Percentiles rank a stretch among this genome's conserved stretches.
Evolutionary conservation across 2,113 vertebrate species (phyloP).

Genomic region (Sphyrna mokarran): DNA sequence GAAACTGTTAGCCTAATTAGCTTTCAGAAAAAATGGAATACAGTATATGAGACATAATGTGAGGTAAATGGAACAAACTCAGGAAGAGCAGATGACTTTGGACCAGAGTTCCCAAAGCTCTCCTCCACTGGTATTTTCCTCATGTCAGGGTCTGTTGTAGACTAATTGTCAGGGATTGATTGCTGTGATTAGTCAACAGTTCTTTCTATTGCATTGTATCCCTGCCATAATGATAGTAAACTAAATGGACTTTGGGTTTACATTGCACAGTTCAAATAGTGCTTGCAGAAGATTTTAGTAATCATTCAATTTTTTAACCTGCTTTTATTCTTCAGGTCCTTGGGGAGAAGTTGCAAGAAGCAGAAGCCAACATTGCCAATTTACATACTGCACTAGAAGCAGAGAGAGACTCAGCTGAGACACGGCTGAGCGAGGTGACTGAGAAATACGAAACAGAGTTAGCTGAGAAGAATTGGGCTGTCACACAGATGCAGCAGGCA

Average conservation of each 20-base stretch:
- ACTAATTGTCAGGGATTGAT: background rate
- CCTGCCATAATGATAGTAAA: background rate
- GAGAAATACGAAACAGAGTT: background rate
- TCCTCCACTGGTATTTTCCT: background rate
- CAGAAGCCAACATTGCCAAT: conserved; percentile 64
- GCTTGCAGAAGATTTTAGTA: background rate
- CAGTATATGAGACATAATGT: background rate
- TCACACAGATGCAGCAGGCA: background rate
- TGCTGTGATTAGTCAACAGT: background rate
- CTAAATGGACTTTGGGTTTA: background rate
- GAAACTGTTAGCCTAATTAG: background rate
- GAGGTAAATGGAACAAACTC: background rate
- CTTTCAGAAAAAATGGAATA: background rate
- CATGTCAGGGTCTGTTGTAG: background rate
- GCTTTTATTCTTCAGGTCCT: conserved; percentile 58
- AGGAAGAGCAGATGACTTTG: background rate
- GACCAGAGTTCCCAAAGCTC: background rate
- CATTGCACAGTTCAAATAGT: background rate
- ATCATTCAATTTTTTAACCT: background rate
- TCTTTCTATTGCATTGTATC: background rate
- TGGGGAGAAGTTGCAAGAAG: conserved; percentile 66
- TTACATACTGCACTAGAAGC: conserved; percentile 51
- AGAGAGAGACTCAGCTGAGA: conserved; percentile 50
- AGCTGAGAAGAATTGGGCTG: background rate
- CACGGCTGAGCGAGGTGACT: conserved; percentile 45